Evolutionary conservation across 2,888 invertebrate genomes (phyloP).

Genomic region (Lasioglossum oenotherae): DNA sequence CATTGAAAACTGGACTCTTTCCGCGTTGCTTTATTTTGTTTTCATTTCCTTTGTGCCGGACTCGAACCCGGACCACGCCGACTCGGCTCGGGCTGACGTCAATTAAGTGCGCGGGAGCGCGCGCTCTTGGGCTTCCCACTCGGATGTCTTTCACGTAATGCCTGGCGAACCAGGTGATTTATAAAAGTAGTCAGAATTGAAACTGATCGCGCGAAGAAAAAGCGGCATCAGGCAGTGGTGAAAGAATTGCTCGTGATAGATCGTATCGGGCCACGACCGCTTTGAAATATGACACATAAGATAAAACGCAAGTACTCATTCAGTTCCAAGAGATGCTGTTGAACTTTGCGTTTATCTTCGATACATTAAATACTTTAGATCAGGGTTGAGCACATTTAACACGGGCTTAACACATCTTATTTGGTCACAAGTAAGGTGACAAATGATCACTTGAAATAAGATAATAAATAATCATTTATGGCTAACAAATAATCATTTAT

Average conservation of each 20-base stretch:
- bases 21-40: slow-evolving; percentile 53
- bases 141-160: slow-evolving; percentile 32
- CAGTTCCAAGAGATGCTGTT: not conserved
- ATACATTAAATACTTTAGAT: not conserved
- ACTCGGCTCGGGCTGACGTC: slow-evolving; percentile 6
- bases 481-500: no score
- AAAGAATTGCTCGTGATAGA: slow-evolving; percentile 6
- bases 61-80: not conserved
- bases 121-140: slow-evolving; percentile 27
- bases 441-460: no score
- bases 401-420: no score
- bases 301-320: not conserved
- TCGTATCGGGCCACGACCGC: not conserved
- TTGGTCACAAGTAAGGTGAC: no score
- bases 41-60: slow-evolving; percentile 34
- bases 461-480: no score
- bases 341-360: not conserved
- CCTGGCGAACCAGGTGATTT: slow-evolving; percentile 15
- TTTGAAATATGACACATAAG: not conserved
- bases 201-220: slow-evolving; percentile 9
- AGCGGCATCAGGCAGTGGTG: not conserved
- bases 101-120: slow-evolving; percentile 36
- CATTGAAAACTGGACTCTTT: slow-evolving; percentile 56
- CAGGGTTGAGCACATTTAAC: no score
- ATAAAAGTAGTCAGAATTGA: slow-evolving; percentile 13